Evolutionary conservation across 2,888 invertebrate genomes (phyloP).

Genomic region (Rhingia campestris): DNA sequence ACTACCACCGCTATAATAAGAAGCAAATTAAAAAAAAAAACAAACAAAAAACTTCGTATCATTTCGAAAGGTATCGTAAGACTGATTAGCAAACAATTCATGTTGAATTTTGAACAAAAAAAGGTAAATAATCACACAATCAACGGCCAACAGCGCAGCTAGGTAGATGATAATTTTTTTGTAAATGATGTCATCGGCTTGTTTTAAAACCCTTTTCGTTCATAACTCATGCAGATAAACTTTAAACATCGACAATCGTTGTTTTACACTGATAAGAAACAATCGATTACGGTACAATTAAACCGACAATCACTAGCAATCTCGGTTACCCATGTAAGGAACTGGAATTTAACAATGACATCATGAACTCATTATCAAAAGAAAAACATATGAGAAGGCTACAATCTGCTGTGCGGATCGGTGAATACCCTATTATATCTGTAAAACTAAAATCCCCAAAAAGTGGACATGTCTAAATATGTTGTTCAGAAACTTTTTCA

Average conservation of each 20-base stretch:
- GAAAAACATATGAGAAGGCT: no score
- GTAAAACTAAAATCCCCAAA: no score
- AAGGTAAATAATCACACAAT: conserved; percentile 6
- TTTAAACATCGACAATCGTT: conserved; percentile 15
- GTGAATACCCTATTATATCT: not conserved
- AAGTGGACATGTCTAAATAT: no score
- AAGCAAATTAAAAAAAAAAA: conserved; percentile 22
- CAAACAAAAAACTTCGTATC: conserved; percentile 46
- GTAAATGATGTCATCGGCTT: conserved; percentile 62
- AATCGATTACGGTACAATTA: conserved; percentile 53
- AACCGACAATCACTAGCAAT: conserved; percentile 31
- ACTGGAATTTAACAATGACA: conserved; percentile 9
- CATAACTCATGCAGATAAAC: conserved; percentile 29
- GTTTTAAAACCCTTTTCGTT: conserved; percentile 41
- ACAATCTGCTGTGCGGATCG: no score
- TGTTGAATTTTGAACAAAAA: conserved; percentile 17
- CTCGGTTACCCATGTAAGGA: not conserved
- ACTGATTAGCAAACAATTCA: conserved; percentile 53
- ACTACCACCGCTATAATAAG: conserved; percentile 29
- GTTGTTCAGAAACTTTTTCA: no score
- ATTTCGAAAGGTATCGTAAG: conserved; percentile 54
- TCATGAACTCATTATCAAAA: not conserved
- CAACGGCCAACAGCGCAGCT: conserved; percentile 21
- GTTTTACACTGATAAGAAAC: conserved; percentile 25
- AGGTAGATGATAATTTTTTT: conserved; percentile 33